Conservation (phyloP, 2,113 vertebrate genomes). For the Gopherus flavomarginatus region DNA sequence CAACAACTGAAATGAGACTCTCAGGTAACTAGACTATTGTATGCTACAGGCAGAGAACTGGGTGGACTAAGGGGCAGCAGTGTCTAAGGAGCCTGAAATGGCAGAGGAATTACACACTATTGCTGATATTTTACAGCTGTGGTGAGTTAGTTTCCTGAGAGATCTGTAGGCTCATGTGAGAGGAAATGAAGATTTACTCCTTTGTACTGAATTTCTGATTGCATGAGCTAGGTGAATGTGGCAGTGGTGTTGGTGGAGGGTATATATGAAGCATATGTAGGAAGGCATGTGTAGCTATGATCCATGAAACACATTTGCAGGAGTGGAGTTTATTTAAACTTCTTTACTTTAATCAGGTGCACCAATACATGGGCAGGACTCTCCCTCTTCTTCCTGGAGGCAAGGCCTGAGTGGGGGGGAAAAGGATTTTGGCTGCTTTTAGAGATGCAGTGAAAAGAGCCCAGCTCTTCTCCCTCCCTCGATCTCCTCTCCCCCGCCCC, state of each 20-base stretch:
- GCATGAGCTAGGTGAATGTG: not conserved
- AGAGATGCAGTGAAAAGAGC: not conserved
- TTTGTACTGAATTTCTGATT: not conserved
- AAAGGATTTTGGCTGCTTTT: not conserved
- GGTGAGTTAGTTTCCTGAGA: not conserved
- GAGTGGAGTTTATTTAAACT: not conserved
- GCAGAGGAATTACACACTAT: not conserved
- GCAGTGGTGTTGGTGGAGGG: not conserved
- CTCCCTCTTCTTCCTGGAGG: not conserved
- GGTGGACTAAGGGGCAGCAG: not conserved
- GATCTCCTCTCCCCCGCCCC: no score
- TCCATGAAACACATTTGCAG: not conserved
- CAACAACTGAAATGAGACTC: not conserved
- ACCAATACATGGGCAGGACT: not conserved
- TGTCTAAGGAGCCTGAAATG: not conserved
- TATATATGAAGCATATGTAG: not conserved
- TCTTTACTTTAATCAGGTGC: not conserved
- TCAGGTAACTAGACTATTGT: not conserved
- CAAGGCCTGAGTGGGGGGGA: not conserved
- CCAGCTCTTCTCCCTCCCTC: not conserved
- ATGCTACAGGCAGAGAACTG: not conserved
- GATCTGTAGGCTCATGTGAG: not conserved
- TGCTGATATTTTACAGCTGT: not conserved
- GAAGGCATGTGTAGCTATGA: not conserved
- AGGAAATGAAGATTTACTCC: not conserved